Evolutionary conservation across 2,888 invertebrate genomes (phyloP).

Genomic region (Xylota segnis): DNA sequence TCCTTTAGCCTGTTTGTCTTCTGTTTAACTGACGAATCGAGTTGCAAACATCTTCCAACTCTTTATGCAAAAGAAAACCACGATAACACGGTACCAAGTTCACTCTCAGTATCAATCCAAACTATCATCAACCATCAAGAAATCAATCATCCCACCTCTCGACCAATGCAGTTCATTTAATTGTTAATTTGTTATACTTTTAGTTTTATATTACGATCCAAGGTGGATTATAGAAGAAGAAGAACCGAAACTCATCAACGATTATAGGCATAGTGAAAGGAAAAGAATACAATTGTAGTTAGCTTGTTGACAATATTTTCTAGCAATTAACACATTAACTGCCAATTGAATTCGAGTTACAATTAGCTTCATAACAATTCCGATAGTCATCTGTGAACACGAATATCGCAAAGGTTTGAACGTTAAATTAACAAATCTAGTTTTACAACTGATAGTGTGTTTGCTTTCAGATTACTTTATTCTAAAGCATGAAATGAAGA

Average conservation of each 20-base stretch:
- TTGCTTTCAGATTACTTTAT: conserved; percentile 35
- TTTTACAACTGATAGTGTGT: conserved; percentile 27
- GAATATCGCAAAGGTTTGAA: conserved; percentile 33
- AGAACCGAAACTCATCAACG: background rate
- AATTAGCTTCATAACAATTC: conserved; percentile 17
- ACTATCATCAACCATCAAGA: too few species aligned
- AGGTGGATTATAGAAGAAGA: background rate
- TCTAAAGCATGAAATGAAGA: conserved; percentile 10
- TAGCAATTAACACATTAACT: conserved; percentile 27
- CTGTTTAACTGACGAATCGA: too few species aligned
- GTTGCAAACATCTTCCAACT: too few species aligned
- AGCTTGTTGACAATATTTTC: conserved; percentile 6
- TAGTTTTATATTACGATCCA: background rate
- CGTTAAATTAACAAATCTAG: conserved; percentile 52
- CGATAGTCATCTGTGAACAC: conserved; percentile 4
- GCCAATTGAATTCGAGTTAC: conserved; percentile 18
- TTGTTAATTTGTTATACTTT: background rate
- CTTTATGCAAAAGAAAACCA: too few species aligned
- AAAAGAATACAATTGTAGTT: background rate
- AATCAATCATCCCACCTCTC: too few species aligned
- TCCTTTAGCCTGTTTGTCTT: too few species aligned
- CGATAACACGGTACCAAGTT: too few species aligned
- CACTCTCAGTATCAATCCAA: too few species aligned
- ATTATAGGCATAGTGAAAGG: background rate
- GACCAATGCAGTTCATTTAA: too few species aligned